Conservation (phyloP, 92 coral and sea anemone species). For the Parazoanthus darwini region DNA sequence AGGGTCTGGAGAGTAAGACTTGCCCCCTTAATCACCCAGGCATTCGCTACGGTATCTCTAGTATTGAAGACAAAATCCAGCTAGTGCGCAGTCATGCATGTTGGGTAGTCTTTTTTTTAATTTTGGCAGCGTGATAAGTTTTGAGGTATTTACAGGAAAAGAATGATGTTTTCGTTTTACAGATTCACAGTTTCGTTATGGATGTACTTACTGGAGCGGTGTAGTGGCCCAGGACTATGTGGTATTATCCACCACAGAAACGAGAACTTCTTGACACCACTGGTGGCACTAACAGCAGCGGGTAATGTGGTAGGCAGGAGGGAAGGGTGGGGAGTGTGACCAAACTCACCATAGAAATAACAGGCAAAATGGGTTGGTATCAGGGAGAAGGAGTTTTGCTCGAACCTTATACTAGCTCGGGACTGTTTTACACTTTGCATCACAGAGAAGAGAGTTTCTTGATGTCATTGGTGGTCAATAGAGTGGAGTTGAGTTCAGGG, state of each 20-base stretch:
- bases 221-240: conserved; percentile 62
- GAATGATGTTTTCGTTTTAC: not conserved
- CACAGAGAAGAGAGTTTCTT: conserved; percentile 60
- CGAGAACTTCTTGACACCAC: conserved; percentile 64
- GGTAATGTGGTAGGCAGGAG: conserved; percentile 29
- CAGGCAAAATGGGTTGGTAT: not conserved
- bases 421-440: conserved; percentile 54
- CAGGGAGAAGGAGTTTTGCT: conserved; percentile 11
- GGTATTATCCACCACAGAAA: conserved; percentile 72
- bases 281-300: conserved; percentile 55
- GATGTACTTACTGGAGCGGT: conserved; percentile 67
- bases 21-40: too few relatives aligned
- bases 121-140: not conserved
- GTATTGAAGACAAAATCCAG: too few relatives aligned
- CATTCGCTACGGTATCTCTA: too few relatives aligned
- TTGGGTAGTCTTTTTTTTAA: not conserved
- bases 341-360: not conserved
- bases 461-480: conserved; percentile 49
- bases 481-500: not conserved
- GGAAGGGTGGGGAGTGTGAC: not conserved
- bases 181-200: conserved; percentile 78
- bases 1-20: too few relatives aligned
- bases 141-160: not conserved
- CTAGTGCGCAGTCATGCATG: not conserved
- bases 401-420: conserved; percentile 45